Conservation (phyloP, 2,113 vertebrate genomes). For the Helogale parvula region DNA sequence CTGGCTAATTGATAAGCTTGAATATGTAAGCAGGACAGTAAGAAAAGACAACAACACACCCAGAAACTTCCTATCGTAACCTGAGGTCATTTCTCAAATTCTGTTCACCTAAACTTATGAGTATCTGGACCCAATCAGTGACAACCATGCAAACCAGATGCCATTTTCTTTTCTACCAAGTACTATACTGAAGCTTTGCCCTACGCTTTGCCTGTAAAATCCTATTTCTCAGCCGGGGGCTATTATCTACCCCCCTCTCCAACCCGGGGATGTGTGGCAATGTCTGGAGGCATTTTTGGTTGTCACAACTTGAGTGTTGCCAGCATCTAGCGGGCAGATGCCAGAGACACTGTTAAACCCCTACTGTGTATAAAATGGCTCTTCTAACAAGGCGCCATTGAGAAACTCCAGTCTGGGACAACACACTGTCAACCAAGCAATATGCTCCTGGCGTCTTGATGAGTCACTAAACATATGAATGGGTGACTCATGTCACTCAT, state of each 20-base stretch:
- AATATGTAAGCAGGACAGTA: background rate
- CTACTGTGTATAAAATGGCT: rapidly evolving
- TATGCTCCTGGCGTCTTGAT: no score
- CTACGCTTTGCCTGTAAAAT: background rate
- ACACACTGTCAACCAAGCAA: background rate
- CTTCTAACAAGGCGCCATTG: rapidly evolving
- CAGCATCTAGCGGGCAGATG: background rate
- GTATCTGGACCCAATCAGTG: background rate
- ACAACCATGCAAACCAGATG: rapidly evolving
- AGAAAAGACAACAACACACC: background rate
- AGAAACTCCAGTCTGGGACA: background rate
- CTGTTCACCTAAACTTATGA: background rate
- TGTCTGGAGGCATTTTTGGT: background rate
- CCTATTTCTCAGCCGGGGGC: background rate
- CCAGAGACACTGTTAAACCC: background rate
- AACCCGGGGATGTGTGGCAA: background rate
- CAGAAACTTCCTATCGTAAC: no score
- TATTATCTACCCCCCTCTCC: rapidly evolving
- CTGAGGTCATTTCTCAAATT: background rate
- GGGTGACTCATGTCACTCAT: no score
- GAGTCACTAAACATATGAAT: background rate
- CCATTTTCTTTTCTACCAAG: background rate
- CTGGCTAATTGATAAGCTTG: background rate
- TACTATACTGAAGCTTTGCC: background rate
- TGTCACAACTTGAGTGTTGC: background rate